These are phyloP conservation scores for Eidolon dupreanum DNA, from an alignment of 2,797 vertebrate species.

Conservation along the genomic window DNA sequence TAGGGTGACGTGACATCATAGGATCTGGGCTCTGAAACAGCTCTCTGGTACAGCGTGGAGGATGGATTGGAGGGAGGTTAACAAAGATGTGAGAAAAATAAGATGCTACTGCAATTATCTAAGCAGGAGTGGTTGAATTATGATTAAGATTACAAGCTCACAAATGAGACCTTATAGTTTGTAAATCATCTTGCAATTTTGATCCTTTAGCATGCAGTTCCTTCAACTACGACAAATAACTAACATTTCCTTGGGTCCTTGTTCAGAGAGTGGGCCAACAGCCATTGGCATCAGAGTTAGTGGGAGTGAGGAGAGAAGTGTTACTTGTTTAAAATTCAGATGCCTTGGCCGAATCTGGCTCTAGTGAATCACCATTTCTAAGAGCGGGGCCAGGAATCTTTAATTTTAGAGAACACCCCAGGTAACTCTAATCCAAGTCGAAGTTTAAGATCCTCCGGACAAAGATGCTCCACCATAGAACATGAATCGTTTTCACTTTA, in stretches of 20 bases:
- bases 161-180: background rate
- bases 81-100: background rate
- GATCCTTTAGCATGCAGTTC: background rate
- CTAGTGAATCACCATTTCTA: background rate
- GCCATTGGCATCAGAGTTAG: background rate
- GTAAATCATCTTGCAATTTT: background rate
- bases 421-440: background rate
- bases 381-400: background rate
- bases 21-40: background rate
- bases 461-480: background rate
- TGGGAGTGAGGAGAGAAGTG: background rate
- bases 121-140: background rate
- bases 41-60: background rate
- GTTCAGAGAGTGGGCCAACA: background rate
- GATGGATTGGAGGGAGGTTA: background rate
- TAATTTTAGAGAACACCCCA: background rate
- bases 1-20: no score
- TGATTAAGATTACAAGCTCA: background rate
- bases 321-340: background rate
- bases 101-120: background rate
- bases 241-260: background rate
- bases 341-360: background rate
- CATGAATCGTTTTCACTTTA: slow-evolving; percentile 9
- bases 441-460: background rate
- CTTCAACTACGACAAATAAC: background rate